Evolutionary conservation across 1,140 invertebrate species (phyloP).

Genomic region (Delia radicum): DNA sequence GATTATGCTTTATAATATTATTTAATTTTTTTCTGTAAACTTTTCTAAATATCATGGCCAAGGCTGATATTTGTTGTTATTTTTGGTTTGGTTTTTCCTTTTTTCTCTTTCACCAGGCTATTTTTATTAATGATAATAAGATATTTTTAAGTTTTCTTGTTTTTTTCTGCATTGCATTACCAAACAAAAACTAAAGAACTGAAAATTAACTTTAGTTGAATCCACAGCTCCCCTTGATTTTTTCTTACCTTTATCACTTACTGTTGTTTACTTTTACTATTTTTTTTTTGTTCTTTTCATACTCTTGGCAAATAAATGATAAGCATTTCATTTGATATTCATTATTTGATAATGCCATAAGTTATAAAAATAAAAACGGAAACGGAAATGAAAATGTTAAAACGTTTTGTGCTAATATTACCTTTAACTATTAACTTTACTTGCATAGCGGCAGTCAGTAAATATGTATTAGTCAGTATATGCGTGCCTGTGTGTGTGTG

Average conservation of each 20-base stretch:
- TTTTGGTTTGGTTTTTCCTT: no score
- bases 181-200: neutral
- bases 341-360: slow-evolving; percentile 55
- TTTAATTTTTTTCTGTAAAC: no score
- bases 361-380: slow-evolving; percentile 49
- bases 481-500: neutral
- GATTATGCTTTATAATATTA: no score
- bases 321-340: slow-evolving; percentile 56
- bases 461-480: neutral
- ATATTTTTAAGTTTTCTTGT: neutral
- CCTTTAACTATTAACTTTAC: neutral
- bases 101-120: no score
- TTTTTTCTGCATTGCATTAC: neutral
- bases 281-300: no score
- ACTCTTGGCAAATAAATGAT: slow-evolving; percentile 55
- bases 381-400: slow-evolving; percentile 44
- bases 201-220: neutral
- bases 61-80: neutral
- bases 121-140: neutral
- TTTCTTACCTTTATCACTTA: neutral
- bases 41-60: neutral
- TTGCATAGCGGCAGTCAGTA: neutral
- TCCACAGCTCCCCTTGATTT: neutral
- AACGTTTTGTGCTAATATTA: slow-evolving; percentile 12
- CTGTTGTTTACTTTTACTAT: neutral